Percentiles rank a stretch among this genome's conserved stretches.
These are phyloP conservation scores for Taurulus bubalis DNA, from an alignment of 2,113 vertebrate species.

Conservation along the genomic window DNA sequence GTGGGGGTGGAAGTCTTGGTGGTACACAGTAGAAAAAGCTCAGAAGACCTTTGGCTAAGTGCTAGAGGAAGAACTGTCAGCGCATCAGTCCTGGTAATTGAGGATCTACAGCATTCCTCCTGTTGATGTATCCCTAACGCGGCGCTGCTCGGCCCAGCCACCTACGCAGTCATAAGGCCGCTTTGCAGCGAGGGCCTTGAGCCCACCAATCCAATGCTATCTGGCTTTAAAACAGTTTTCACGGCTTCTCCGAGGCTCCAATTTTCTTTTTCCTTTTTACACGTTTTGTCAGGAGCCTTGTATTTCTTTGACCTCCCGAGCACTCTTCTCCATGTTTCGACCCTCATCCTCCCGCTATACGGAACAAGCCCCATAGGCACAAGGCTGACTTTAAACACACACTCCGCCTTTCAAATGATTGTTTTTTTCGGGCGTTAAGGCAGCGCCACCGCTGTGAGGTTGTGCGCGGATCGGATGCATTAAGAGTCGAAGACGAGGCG, in stretches of 20 bases:
- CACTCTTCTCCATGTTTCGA: background rate
- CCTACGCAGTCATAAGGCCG: slow-evolving; percentile 59
- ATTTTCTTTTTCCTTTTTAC: slow-evolving; percentile 17
- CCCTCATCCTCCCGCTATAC: background rate
- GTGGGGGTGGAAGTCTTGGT: slow-evolving; percentile 14
- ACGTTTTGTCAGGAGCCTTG: slow-evolving; percentile 16
- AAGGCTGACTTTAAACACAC: background rate
- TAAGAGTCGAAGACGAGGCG: slow-evolving; percentile 30
- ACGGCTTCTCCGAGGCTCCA: slow-evolving; percentile 20
- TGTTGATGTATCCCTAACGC: slow-evolving; percentile 41
- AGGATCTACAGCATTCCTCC: slow-evolving; percentile 41
- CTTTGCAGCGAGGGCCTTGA: slow-evolving; percentile 52
- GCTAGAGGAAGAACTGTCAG: slow-evolving; percentile 38
- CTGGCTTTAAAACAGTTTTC: slow-evolving; percentile 51
- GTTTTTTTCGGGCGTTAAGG: background rate
- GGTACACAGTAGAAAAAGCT: slow-evolving; percentile 49
- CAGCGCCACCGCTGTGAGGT: slow-evolving; percentile 2
- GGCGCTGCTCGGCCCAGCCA: slow-evolving; percentile 13
- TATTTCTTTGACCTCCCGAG: slow-evolving; percentile 42
- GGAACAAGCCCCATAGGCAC: background rate
- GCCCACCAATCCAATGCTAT: slow-evolving; percentile 41
- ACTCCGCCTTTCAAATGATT: background rate
- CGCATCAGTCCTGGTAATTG: slow-evolving; percentile 62
- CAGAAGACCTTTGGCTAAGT: slow-evolving; percentile 38
- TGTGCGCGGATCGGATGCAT: slow-evolving; percentile 34